These are phyloP conservation scores for Prosapia bicincta DNA, from an alignment of 2,888 invertebrate species.

Conservation along the genomic window DNA sequence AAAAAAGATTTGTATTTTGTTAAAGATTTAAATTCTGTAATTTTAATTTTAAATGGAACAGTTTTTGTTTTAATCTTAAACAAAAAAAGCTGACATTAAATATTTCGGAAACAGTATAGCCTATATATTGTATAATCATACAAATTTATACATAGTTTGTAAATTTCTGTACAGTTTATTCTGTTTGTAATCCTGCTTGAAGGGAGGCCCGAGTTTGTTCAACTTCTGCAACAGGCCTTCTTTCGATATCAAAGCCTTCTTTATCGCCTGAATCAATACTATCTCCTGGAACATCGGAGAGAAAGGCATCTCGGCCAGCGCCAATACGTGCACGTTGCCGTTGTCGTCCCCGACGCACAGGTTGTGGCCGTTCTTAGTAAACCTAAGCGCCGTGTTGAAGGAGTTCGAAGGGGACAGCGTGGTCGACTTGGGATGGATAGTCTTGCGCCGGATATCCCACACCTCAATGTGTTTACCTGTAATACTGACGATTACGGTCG, in stretches of 20 bases:
- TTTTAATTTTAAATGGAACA: no score
- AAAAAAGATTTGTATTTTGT: no score
- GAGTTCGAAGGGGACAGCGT: slow-evolving; percentile 51
- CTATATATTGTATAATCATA: no score
- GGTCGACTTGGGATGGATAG: slow-evolving; percentile 62
- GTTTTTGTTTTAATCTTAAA: no score
- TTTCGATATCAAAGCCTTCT: slow-evolving; percentile 59
- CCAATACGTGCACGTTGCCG: slow-evolving; percentile 64
- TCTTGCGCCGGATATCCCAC: slow-evolving; percentile 76
- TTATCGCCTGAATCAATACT: slow-evolving; percentile 60
- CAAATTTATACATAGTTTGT: neutral
- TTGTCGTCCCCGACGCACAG: slow-evolving; percentile 64
- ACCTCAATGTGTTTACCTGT: slow-evolving; percentile 64
- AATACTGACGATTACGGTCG: slow-evolving; percentile 67
- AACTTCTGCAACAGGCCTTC: slow-evolving; percentile 59
- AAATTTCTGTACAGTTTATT: neutral
- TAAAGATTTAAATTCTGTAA: no score
- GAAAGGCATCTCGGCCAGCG: slow-evolving; percentile 72
- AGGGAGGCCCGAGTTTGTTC: slow-evolving; percentile 51
- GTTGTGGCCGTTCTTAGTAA: slow-evolving; percentile 65
- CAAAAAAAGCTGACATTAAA: no score
- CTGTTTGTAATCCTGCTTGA: neutral
- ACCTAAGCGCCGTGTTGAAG: slow-evolving; percentile 55
- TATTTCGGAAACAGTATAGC: no score
- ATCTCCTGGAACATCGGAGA: slow-evolving; percentile 59